Conservation (phyloP, 2,113 vertebrate species). For the Sardina pilchardus region DNA sequence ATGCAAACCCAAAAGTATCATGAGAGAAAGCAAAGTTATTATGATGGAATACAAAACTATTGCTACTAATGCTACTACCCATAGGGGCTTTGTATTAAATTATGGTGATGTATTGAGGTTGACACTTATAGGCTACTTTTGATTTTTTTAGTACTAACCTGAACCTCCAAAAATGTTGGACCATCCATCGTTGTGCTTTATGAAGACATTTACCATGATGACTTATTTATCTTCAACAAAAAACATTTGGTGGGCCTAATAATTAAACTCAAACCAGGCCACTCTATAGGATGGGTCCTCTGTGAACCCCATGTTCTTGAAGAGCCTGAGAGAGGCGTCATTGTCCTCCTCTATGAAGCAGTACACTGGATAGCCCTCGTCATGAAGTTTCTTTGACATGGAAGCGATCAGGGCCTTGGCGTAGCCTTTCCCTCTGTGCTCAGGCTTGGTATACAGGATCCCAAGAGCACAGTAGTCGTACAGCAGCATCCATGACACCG, state of each 20-base stretch:
- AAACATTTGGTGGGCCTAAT: neutral
- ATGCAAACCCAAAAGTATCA: too few relatives aligned
- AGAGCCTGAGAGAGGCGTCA: constrained; percentile 60
- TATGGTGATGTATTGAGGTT: too few relatives aligned
- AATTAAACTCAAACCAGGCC: constrained; percentile 52
- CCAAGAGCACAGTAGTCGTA: constrained; percentile 57
- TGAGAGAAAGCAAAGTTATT: too few relatives aligned
- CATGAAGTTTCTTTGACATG: constrained; percentile 57
- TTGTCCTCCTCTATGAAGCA: constrained; percentile 68
- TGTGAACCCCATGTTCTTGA: constrained; percentile 64
- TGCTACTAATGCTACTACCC: too few relatives aligned
- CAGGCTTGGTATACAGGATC: constrained; percentile 59
- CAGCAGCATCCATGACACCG: constrained; percentile 65
- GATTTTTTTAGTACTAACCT: too few relatives aligned
- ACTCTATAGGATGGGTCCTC: constrained; percentile 58
- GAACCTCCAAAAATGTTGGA: too few relatives aligned
- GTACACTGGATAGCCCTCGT: constrained; percentile 61
- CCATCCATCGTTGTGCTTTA: too few relatives aligned
- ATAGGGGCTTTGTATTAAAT: too few relatives aligned
- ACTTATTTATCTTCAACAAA: neutral
- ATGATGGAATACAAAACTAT: too few relatives aligned
- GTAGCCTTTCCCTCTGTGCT: constrained; percentile 68
- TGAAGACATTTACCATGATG: too few relatives aligned
- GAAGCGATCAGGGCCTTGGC: constrained; percentile 61
- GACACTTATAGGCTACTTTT: too few relatives aligned